Evolutionary conservation across 2,113 vertebrate genomes (phyloP), one percentile per base, ranked within the genome.

Genomic region (Cottus gobio): DNA sequence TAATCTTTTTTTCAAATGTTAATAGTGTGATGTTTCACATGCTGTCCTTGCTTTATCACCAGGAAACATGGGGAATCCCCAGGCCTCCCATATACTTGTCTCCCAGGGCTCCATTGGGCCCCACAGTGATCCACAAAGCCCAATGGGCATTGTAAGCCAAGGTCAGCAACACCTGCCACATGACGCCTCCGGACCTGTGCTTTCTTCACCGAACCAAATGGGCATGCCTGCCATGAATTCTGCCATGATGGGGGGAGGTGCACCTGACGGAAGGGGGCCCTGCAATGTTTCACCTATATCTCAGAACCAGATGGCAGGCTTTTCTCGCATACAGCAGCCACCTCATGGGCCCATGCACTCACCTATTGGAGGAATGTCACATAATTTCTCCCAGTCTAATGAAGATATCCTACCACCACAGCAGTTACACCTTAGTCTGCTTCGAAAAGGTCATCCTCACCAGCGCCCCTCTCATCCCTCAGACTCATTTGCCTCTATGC

Each of bases 111-210:
- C 96, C 0, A 93, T 95, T 65, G 96, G 96, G 39, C 95, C 95
- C 24, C 94, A 94, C 88, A 76, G 93, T 77, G 95, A 96, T 13
- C 95, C 96, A 28, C 96, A 97, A 88, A 99, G 98, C 87, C 98
- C 98, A 28, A 95, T 99, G 95, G 96, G 95, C 80, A 94, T 98
- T 92, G 93, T 94, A 79, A 93, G 96, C 77, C 95, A 96, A 70
- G 96, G 96, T 89, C 97, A 96, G 90, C 96, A 96, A 72, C 96
- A 96, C 71, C 94, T 99, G 75, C 96, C 98, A 57, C 97, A 98
- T 0, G 98, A 98, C 12, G 93, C 96, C 42, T 91, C 96, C 0
- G 93, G 95, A 7, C 84, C 97, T 60, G 95, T 96, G 93, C 91
- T 99, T 84, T 95, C 96, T 78, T 97, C 97, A 42, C 96, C 97